phyloP scores from a whole-genome alignment of 2,113 vertebrate genomes.

The Oncorhynchus tshawytscha region DNA sequence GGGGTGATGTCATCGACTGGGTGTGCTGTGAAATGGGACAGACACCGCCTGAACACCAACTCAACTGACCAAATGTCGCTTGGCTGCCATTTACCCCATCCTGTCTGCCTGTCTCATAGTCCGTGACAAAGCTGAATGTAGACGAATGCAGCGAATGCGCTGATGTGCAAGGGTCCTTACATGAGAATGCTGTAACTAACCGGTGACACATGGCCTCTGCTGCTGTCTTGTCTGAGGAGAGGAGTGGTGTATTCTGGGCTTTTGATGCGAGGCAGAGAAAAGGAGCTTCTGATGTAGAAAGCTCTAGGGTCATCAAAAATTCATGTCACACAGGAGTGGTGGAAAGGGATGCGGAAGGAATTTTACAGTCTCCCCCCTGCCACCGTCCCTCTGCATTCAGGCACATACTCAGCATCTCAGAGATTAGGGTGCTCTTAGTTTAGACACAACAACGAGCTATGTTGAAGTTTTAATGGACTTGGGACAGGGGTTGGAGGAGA shows the following conservation, averaged over 20 bases:
- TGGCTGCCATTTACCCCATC: constrained; percentile 5
- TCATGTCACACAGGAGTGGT: constrained; percentile 20
- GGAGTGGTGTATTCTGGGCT: constrained; percentile 22
- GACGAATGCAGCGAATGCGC: no score
- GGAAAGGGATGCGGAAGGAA: constrained; percentile 23
- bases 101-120: no score
- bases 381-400: constrained; percentile 2
- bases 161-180: no score
- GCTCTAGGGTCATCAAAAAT: constrained; percentile 22
- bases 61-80: not conserved
- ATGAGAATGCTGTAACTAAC: no score
- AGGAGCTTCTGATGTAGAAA: constrained; percentile 26
- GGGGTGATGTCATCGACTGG: not conserved
- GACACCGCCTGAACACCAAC: no score
- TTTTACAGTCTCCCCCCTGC: constrained; percentile 14
- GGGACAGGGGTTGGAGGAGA: constrained; percentile 1
- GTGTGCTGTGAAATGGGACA: not conserved
- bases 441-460: constrained; percentile 2
- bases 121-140: no score
- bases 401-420: not conserved
- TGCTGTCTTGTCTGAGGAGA: not conserved
- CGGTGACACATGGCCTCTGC: no score
- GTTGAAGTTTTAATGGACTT: constrained; percentile 10
- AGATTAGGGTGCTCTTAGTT: constrained; percentile 7
- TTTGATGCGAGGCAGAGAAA: not conserved